These are phyloP conservation scores for Proisotoma minuta DNA, from an alignment of 2,888 invertebrate genomes.

Conservation along the genomic window DNA sequence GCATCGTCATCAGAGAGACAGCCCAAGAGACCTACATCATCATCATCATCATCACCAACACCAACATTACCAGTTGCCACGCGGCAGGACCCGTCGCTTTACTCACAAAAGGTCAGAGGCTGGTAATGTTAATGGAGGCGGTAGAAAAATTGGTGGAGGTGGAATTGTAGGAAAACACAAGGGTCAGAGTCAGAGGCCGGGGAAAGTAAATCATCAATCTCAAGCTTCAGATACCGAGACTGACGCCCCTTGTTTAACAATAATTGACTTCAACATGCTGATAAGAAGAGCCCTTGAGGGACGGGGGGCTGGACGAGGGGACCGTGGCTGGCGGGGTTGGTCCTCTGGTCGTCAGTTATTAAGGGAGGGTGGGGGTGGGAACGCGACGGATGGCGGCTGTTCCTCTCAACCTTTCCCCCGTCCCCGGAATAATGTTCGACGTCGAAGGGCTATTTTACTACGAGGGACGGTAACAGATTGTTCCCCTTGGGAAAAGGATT, in stretches of 20 bases:
- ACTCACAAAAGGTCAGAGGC: constrained; percentile 4
- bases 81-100: neutral
- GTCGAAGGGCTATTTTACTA: constrained; percentile 35
- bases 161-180: constrained; percentile 40
- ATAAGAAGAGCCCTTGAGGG: constrained; percentile 59
- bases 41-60: neutral
- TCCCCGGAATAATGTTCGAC: constrained; percentile 21
- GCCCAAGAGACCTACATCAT: neutral
- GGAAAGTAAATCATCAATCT: neutral
- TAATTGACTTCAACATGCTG: constrained; percentile 68
- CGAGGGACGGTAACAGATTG: constrained; percentile 45
- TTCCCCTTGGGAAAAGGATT: constrained; percentile 43
- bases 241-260: constrained; percentile 63
- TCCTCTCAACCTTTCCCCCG: constrained; percentile 10
- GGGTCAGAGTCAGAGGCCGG: neutral
- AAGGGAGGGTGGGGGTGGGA: neutral
- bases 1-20: neutral
- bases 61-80: neutral
- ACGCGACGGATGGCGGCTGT: constrained; percentile 28
- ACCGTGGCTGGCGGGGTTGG: constrained; percentile 35
- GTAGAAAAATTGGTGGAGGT: constrained; percentile 49
- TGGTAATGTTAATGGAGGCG: constrained; percentile 47
- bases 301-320: constrained; percentile 13
- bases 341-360: neutral
- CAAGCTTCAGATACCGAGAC: constrained; percentile 49